phyloP scores from a whole-genome alignment of 2,888 invertebrate species.

The Lumbricus terrestris region DNA sequence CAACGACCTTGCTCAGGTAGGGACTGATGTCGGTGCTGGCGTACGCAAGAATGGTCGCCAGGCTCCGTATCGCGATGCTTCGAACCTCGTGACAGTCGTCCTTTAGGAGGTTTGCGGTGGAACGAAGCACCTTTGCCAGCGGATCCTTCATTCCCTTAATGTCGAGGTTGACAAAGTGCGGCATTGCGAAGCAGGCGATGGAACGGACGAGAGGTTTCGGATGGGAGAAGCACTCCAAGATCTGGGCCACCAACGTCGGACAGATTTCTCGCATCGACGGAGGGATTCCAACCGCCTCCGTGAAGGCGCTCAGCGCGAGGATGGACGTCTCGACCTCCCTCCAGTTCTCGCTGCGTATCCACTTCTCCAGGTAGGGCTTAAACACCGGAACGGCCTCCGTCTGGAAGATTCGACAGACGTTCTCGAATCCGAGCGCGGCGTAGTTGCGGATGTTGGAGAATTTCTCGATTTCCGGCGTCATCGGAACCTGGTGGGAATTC shows the following conservation, averaged over 20 bases:
- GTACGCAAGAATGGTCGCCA: constrained; percentile 32
- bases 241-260: constrained; percentile 22
- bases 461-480: constrained; percentile 27
- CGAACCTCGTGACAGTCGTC: constrained; percentile 35
- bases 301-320: constrained; percentile 36
- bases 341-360: constrained; percentile 34
- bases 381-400: constrained; percentile 30
- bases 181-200: constrained; percentile 38
- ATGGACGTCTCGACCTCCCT: constrained; percentile 31
- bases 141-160: constrained; percentile 36
- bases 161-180: constrained; percentile 33
- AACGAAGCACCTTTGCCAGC: constrained; percentile 29
- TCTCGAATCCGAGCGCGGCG: constrained; percentile 37
- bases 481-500: background rate
- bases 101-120: constrained; percentile 25
- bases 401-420: constrained; percentile 34
- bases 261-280: constrained; percentile 31
- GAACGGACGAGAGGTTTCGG: constrained; percentile 35
- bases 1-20: constrained; percentile 26
- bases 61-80: constrained; percentile 30
- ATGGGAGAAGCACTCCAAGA: constrained; percentile 32
- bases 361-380: constrained; percentile 26
- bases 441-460: constrained; percentile 32
- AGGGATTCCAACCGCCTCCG: constrained; percentile 36
- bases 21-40: constrained; percentile 32